Conservation (phyloP, 2,888 invertebrate genomes). For the Laothoe populi region DNA sequence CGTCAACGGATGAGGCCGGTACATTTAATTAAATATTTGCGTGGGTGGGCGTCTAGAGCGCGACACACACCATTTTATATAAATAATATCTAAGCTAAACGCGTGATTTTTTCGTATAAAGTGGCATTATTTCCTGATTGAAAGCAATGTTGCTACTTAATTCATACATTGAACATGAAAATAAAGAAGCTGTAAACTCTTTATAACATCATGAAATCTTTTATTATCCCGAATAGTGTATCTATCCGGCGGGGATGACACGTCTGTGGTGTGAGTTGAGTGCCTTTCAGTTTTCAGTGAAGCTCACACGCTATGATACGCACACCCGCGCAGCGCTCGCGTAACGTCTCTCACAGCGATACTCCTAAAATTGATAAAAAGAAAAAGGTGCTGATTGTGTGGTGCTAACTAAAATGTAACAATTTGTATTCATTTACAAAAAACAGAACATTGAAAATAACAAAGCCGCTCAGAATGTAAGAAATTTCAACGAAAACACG, state of each 20-base stretch:
- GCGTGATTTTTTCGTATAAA: background rate
- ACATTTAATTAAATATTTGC: slow-evolving; percentile 44
- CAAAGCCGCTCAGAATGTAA: background rate
- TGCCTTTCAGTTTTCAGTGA: slow-evolving; percentile 61
- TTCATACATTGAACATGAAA: slow-evolving; percentile 12
- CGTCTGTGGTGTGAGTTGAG: slow-evolving; percentile 48
- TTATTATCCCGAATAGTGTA: slow-evolving; percentile 47
- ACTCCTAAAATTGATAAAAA: slow-evolving; percentile 59
- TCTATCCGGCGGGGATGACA: slow-evolving; percentile 52
- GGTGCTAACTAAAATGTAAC: background rate
- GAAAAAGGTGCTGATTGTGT: slow-evolving; percentile 45
- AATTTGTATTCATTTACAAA: background rate
- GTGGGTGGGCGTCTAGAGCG: slow-evolving; percentile 45
- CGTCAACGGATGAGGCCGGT: background rate
- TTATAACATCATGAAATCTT: slow-evolving; percentile 34
- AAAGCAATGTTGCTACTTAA: background rate
- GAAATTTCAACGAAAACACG: background rate
- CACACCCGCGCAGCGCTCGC: slow-evolving; percentile 52
- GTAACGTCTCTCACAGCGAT: slow-evolving; percentile 40
- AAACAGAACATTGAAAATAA: background rate
- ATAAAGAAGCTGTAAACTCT: slow-evolving; percentile 12
- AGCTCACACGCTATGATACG: slow-evolving; percentile 57
- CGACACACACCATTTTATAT: slow-evolving; percentile 42
- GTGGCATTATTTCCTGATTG: too few relatives aligned
- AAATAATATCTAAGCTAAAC: slow-evolving; percentile 30